Evolutionary conservation across 1,140 invertebrate genomes (phyloP).

Genomic region (Homalodisca vitripennis): DNA sequence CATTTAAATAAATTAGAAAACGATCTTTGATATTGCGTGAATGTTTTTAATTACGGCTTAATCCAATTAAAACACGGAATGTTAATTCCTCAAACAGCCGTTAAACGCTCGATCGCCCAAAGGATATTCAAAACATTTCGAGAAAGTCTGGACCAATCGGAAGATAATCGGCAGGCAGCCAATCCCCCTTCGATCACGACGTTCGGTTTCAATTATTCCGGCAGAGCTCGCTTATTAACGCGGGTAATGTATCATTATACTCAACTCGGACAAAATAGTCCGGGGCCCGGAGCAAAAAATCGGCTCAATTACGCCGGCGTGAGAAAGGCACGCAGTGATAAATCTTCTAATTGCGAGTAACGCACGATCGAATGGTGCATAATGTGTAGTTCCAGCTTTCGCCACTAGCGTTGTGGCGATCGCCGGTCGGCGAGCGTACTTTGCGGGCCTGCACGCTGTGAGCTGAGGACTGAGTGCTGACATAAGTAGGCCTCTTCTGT

Average conservation of each 20-base stretch:
- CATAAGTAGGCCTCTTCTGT: neutral
- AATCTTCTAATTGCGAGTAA: neutral
- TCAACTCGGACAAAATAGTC: neutral
- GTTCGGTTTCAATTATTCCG: neutral
- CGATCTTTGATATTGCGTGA: no score
- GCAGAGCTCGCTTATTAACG: neutral
- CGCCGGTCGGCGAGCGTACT: neutral
- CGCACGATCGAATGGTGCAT: neutral
- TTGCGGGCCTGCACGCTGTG: no score
- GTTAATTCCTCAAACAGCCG: no score
- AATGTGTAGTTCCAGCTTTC: neutral
- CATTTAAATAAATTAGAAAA: no score
- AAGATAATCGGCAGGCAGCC: no score
- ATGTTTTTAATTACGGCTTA: no score
- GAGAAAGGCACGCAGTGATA: neutral
- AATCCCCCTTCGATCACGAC: neutral
- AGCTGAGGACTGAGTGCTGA: no score
- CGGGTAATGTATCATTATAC: neutral
- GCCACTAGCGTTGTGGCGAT: neutral
- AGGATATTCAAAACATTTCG: no score
- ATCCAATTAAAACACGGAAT: no score
- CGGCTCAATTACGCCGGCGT: neutral
- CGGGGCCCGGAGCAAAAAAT: neutral
- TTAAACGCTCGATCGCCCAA: no score
- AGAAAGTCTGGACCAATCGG: no score